Evolutionary conservation across 1,140 invertebrate genomes (phyloP), one percentile per base, ranked within the genome.

Genomic region (Dendrolimus kikuchii): DNA sequence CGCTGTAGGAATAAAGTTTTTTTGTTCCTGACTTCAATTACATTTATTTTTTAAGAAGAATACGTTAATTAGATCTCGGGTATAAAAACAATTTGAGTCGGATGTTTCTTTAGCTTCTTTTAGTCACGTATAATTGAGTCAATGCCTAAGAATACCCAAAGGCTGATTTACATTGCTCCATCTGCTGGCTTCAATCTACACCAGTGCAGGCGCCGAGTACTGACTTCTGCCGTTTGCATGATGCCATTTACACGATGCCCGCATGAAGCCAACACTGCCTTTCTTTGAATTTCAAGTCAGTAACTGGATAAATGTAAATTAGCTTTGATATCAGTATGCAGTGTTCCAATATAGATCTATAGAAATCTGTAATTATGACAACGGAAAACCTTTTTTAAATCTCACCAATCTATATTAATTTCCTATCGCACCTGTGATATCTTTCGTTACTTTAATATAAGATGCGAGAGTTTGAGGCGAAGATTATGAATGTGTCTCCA

Each of bases 401-500:
- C 23, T 23, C 23, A 23, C 37, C 55, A 49, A 58, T 69, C 62
- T 63, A 66, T 70, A 66, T 64, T 62, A 71, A 23, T 23, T 23
- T 23, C 23, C 23, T 23, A 23, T 74, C 67, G 61, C 76, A 72
- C 73, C 74, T 79, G 74, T 42, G 66, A 68, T 68, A 62, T 51
- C 54, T 60, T 59, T 66, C 55, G 68, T 72, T 67, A 71, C 74
- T 84, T 77, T 77, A 79, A 83, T 84, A 84, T 77, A 73, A 79
- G 71, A 73, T 74, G 65, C 61, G 68, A 66, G 70, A 74, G 71
- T 66, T 79, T 72, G 71, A 80, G 71, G 69, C 68, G 59, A 76
- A 83, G 80, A 86, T 82, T 83, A 85, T 85, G 77, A 85, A 86
- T 84, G 77, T 83, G 79, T 81, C 76, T 82, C 69, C 68, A 77